Base-by-base conservation (phyloP, 2,797 vertebrate species). In the Aphelocoma californica region DNA sequence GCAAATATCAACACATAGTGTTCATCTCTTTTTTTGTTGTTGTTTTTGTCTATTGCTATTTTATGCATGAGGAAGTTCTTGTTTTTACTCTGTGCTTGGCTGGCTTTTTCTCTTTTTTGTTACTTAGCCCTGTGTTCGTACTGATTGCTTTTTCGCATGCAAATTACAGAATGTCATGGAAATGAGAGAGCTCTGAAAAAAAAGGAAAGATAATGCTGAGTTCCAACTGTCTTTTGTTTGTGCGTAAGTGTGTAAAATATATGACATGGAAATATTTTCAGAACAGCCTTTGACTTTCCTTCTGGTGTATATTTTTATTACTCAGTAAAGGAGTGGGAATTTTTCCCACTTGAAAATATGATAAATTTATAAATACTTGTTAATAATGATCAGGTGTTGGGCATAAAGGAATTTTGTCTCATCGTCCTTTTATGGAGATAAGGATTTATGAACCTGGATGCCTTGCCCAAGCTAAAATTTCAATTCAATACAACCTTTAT, bases 61-160 rank as follows among this genome's bases (percentile, higher is more conserved):
- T 98, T 96, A 96, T 98, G 98, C 98, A 98, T 98, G 98, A 97
- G 79, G 95, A 91, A 95, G 86, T 97, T 94, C 93, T 96, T 96
- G 97, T 97, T 98, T 98, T 96, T 94, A 88, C 93, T 97, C 78
- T 97, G 96, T 97, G 91, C 93, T 95, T 98, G 97, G 95, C 97
- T 98, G 95, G 96, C 94, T 97, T 95, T 97, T 97, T 96, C 90
- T 93, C 89, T 96, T 97, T 94, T 95, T 94, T 85, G 84, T 96
- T 93, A 75, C 83, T 94, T 94, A 96, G 96, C 97, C 92, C 92
- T 96, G 95, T 97, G 96, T 96, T 98, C 91, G 64, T 97, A 96
- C 96, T 96, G 96, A 97, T 95, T 97, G 95, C 96, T 97, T 97
- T 96, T 97, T 96, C 96, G 98, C 98, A 98, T 98, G 98, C 97